Percentiles rank a stretch among this genome's conserved stretches.
Conservation (phyloP, 2,113 vertebrate species). For the Muscicapa adusta region DNA sequence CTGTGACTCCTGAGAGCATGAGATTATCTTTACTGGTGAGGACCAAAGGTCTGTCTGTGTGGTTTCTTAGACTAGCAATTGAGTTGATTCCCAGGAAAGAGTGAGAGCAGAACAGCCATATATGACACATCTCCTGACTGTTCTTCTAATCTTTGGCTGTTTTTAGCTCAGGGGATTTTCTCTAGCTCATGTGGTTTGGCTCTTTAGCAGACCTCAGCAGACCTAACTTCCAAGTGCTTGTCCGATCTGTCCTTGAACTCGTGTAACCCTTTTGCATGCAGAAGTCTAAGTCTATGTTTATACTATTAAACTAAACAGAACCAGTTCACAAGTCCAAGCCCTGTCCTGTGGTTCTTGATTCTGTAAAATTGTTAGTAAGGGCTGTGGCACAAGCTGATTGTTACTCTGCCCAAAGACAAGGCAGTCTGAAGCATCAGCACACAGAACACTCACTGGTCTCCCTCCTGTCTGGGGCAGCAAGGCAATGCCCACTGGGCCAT, state of each 20-base stretch:
- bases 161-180: neutral
- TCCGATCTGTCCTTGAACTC: neutral
- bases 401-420: neutral
- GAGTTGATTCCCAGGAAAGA: neutral
- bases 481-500: neutral
- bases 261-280: neutral
- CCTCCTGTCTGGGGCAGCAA: neutral
- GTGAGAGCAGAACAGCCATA: neutral
- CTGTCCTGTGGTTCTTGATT: neutral
- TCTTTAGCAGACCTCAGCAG: neutral
- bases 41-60: neutral
- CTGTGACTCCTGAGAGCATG: neutral
- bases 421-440: neutral
- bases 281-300: constrained; percentile 18
- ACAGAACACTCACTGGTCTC: neutral
- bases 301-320: constrained; percentile 4
- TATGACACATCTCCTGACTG: neutral
- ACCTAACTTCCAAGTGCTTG: neutral
- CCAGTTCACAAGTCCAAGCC: neutral
- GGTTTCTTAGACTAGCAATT: neutral
- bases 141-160: neutral
- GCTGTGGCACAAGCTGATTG: neutral
- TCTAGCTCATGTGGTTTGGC: neutral
- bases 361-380: neutral
- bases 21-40: neutral